A percentile compares a stretch with the other conserved stretches of the same genome.
Conservation (phyloP, 2,797 vertebrate species). For the Apogon talboti region DNA sequence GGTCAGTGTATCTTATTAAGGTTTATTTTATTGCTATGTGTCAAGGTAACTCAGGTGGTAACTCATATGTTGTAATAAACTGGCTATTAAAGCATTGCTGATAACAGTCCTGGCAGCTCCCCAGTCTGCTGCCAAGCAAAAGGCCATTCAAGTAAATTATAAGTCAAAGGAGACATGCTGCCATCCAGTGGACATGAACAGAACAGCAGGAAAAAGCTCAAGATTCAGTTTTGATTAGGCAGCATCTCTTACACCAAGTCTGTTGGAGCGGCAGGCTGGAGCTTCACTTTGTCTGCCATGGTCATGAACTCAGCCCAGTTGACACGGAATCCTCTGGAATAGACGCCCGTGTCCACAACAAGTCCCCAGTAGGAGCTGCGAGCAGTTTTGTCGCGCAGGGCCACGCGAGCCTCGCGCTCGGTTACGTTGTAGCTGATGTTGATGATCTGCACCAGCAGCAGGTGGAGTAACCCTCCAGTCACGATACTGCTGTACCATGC, state of each 20-base stretch:
- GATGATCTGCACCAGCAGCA: slow-evolving; percentile 91
- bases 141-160: neutral
- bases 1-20: slow-evolving; percentile 24
- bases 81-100: slow-evolving; percentile 6
- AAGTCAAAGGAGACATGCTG: slow-evolving; percentile 52
- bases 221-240: slow-evolving; percentile 1
- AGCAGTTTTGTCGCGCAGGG: slow-evolving; percentile 87
- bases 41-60: slow-evolving; percentile 22
- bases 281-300: slow-evolving; percentile 69
- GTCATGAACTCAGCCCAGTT: slow-evolving; percentile 95
- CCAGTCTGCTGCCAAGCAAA: slow-evolving; percentile 11
- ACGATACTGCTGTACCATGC: slow-evolving; percentile 96
- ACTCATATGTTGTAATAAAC: slow-evolving; percentile 8
- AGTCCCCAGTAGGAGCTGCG: slow-evolving; percentile 88
- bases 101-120: slow-evolving; percentile 16
- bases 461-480: slow-evolving; percentile 90
- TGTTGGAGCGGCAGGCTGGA: slow-evolving; percentile 25
- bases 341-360: slow-evolving; percentile 88
- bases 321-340: slow-evolving; percentile 86
- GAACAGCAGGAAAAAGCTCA: slow-evolving; percentile 17
- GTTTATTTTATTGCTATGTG: slow-evolving; percentile 48
- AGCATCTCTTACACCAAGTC: slow-evolving; percentile 72
- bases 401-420: slow-evolving; percentile 90
- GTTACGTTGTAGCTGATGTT: slow-evolving; percentile 97
- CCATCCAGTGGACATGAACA: slow-evolving; percentile 70